phyloP scores from a whole-genome alignment of 2,113 vertebrate genomes.

The Ctenomys sociabilis region DNA sequence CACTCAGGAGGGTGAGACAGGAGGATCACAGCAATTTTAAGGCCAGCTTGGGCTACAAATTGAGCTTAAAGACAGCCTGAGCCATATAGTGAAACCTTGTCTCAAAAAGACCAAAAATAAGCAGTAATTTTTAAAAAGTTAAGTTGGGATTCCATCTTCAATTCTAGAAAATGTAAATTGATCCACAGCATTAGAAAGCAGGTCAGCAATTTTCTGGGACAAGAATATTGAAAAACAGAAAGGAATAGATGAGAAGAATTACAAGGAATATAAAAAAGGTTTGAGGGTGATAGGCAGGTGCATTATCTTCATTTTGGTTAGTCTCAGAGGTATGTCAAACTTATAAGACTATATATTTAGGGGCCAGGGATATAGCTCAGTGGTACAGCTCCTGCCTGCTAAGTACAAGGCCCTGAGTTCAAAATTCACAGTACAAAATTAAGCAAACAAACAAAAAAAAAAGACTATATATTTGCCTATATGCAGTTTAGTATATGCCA shows the following conservation, averaged over 20 bases:
- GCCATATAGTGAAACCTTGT: neutral
- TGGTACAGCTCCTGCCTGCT: too few relatives aligned
- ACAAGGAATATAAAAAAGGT: neutral
- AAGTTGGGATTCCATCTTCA: neutral
- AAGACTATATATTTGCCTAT: neutral
- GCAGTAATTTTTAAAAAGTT: neutral
- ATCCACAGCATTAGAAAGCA: conserved; percentile 5
- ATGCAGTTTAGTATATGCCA: neutral
- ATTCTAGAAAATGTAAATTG: conserved; percentile 27
- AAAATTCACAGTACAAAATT: too few relatives aligned
- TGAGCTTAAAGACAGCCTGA: neutral
- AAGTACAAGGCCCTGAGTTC: too few relatives aligned
- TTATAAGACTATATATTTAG: neutral
- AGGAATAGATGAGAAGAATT: neutral
- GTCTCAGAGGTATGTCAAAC: neutral
- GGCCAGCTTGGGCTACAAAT: neutral
- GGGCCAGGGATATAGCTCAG: too few relatives aligned
- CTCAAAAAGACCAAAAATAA: neutral
- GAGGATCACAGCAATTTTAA: neutral
- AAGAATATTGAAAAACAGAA: neutral
- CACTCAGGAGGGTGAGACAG: neutral
- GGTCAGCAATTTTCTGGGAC: neutral
- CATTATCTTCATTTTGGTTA: neutral
- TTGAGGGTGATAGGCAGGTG: neutral
- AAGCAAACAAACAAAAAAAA: too few relatives aligned